Base-by-base conservation (phyloP, 2,888 invertebrate genomes). In the Napeogenes sylphis region DNA sequence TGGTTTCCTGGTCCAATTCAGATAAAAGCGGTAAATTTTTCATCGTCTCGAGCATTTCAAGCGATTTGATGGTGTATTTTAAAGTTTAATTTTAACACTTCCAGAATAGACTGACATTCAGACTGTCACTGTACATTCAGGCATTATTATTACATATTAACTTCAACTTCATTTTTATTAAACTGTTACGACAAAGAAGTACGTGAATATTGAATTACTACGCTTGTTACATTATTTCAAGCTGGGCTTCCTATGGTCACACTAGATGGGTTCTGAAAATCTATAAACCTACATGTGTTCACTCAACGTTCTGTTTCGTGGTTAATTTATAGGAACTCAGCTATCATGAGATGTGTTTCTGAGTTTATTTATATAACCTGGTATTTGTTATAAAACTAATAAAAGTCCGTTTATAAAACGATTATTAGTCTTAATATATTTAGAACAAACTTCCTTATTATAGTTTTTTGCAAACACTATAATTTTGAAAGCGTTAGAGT, bases 251-350 rank as follows among this genome's bases (percentile, higher is more conserved):
- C 68, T 70, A 66, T 71, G 70, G 71, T 70, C 68, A 63, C 68
- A 61, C 54, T 68, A 58, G 69, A 71, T 66, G 68, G 76, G 67
- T 87, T 87, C 86, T 80, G 74, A 79, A 81, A 84, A 85, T 72
- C 83, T 64, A 82, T 89, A 86, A 89, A 87, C 86, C 84, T 79
- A 86, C 73, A 82, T 85, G 59, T 62, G 63, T 67, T 67, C 63
- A 66, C 63, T 60, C 46, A 66, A 58, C 61, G 53, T 62, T 62
- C 63, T 57, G 66, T 67, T 59, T 60, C 38, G 63, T 65, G 64
- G 63, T 69, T 58, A 68, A 65, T 66, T 68, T 68, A 68, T 65
- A 55, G 46, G 62, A 62, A 56, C 60, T 56, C 30, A 30, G 46
- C 58, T 63, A 58, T 56, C 59, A 58, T 61, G 53, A 47, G 64